Evolutionary conservation across 1,140 invertebrate genomes (phyloP).

Genomic region (Pissodes strobi): DNA sequence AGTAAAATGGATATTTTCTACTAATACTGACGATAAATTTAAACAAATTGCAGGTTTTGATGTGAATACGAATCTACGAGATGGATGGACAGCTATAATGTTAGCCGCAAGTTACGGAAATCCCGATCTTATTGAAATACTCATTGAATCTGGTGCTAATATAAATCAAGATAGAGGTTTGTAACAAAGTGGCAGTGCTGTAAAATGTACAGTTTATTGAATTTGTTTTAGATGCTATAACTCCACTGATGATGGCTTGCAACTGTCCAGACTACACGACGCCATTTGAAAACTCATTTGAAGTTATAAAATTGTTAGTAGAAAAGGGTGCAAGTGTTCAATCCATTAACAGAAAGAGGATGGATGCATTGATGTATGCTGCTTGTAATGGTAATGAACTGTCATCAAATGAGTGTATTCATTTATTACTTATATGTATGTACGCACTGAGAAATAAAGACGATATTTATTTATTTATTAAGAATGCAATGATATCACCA

Average conservation of each 20-base stretch:
- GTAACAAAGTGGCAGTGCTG: no score
- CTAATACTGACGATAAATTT: neutral
- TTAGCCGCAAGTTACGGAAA: slow-evolving; percentile 43
- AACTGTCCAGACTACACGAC: slow-evolving; percentile 40
- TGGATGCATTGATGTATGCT: slow-evolving; percentile 59
- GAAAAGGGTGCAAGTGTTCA: slow-evolving; percentile 53
- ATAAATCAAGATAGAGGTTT: slow-evolving; percentile 45
- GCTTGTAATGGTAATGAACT: slow-evolving; percentile 46
- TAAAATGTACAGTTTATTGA: neutral
- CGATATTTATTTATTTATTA: no score
- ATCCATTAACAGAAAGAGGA: slow-evolving; percentile 54
- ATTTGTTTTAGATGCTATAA: slow-evolving; percentile 44
- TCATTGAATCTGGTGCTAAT: slow-evolving; percentile 45
- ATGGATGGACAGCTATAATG: slow-evolving; percentile 46
- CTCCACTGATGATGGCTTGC: slow-evolving; percentile 47
- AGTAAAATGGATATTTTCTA: neutral
- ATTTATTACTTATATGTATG: neutral
- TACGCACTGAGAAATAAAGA: no score
- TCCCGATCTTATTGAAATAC: slow-evolving; percentile 35
- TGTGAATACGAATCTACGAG: slow-evolving; percentile 38
- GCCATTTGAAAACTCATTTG: slow-evolving; percentile 35
- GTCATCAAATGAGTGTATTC: neutral
- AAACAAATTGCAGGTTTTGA: slow-evolving; percentile 31
- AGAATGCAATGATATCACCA: no score
- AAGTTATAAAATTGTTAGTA: slow-evolving; percentile 41